Base-by-base conservation (phyloP, 2,888 invertebrate species). In the Resseliella maxima region DNA sequence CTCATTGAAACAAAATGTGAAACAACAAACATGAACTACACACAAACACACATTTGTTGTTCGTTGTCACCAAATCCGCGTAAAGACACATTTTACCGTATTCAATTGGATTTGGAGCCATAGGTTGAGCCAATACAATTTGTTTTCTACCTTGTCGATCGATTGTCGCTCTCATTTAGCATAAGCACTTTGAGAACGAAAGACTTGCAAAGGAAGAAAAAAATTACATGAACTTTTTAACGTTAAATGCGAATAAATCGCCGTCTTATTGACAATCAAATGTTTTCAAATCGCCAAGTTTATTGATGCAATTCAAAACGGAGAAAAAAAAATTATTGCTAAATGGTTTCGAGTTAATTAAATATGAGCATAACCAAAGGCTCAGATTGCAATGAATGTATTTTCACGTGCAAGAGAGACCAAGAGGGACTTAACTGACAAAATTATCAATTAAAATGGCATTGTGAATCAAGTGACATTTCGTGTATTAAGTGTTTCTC, bases 31-130 rank as follows among this genome's bases (percentile, higher is more conserved):
- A 27, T n/a, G 15, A 72, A 72, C 24, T n/a, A 72, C 0, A 27
- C 59, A 59, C 72, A 72, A 8, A 27, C 59, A 59, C 72, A 72
- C 72, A 72, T 72, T 72, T 72, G 72, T 72, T 72, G 72, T 72
- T 72, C 18, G 72, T 72, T 72, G 72, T 72, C 72, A 72, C 72
- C 72, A 72, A 72, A 72, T 72, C 31, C 31, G 72, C 72, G 72
- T 35, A 35, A 27, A 35, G 31, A 72, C 72, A 72, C 27, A 72
- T 27, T 72, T 35, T 72, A 72, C 24, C 59, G 59, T 59, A 31
- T 72, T 31, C 12, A 27, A 31, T 72, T 72, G 59, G 24, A 27
- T 24, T 59, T 59, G 72, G 72, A 15, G 3, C 31, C 18, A 15
- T 1, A 31, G 15, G 12, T 72, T 15, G 35, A 72, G 72, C 72